phyloP scores from a whole-genome alignment of 1,140 invertebrate species.

The Pemphigus obesinymphae region DNA sequence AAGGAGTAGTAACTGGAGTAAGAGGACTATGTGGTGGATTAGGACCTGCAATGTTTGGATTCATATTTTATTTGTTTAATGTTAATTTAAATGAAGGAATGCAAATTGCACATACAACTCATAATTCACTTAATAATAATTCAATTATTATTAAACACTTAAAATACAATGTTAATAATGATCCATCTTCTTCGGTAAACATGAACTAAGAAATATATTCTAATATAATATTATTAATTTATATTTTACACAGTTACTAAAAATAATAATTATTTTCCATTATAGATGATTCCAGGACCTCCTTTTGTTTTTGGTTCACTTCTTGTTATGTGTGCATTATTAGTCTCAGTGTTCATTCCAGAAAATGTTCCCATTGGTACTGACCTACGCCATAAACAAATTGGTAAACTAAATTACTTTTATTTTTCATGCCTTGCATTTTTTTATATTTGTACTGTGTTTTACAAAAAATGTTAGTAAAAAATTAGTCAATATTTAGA shows the following conservation, averaged over 20 bases:
- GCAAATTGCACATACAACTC: slow-evolving; percentile 15
- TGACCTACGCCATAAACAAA: slow-evolving; percentile 12
- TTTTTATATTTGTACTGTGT: neutral
- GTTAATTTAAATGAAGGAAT: slow-evolving; percentile 84
- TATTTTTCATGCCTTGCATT: neutral
- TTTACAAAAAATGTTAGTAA: no score
- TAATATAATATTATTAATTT: neutral
- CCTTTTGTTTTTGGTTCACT: slow-evolving; percentile 98
- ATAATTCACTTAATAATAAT: slow-evolving; percentile 16
- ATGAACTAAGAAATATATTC: neutral
- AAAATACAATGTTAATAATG: slow-evolving; percentile 21
- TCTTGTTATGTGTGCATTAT: slow-evolving; percentile 88
- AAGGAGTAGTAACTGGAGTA: slow-evolving; percentile 97
- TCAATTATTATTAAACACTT: slow-evolving; percentile 22
- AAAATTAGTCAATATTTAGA: no score
- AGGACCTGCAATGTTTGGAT: slow-evolving; percentile 92
- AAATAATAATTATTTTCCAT: slow-evolving; percentile 42
- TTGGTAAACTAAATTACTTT: neutral
- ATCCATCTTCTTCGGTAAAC: slow-evolving; percentile 33
- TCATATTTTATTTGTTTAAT: slow-evolving; percentile 98
- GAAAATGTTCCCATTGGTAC: slow-evolving; percentile 25
- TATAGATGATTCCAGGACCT: slow-evolving; percentile 88
- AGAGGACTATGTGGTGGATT: slow-evolving; percentile 84
- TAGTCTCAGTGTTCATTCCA: slow-evolving; percentile 88
- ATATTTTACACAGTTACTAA: no score